Evolutionary conservation across 2,113 vertebrate species (phyloP), one percentile per base, ranked within the genome.

Genomic region (Mungos mungo): DNA sequence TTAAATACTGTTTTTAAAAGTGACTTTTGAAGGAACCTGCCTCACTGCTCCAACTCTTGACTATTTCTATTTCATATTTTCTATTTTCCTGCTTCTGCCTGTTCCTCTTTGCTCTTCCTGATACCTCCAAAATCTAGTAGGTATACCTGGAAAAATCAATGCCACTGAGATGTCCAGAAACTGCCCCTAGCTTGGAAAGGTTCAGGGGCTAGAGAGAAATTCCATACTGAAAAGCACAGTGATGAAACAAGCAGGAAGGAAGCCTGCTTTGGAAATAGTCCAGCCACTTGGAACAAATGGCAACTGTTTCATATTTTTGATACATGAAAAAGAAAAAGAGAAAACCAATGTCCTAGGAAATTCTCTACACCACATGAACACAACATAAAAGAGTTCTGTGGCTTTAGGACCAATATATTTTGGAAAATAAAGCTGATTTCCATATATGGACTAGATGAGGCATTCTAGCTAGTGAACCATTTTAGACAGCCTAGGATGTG

Each of bases 401-500:
- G 35, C 18, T 86, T 89, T 41, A 89, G 33, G 57, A 93, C 81
- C 80, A 90, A 69, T 31, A 35, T 25, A 74, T 25, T 93, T 90
- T 35, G 96, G 41, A 96, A 96, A 88, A 94, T 33, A 81, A 83
- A 95, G 41, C 45, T 95, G 72, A 66, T 85, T 90, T 91, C 71
- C 33, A 81, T 14, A 57, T 18, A 41, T 3, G 60, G 35, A 65
- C 8, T n/a, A 88, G 31, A 77, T 54, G 18, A 50, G 6, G 21
- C 50, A 96, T 87, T 96, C 60, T 71, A 79, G 63, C 31, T 54
- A 72, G 21, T 68, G 29, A 85, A 45, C 25, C 31, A 94, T 41
- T 57, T 85, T 74, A 74, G 41, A 80, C 80, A 93, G 14, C 33
- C 66, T 18, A 71, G 47, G 74, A 80, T 80, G 23, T 65, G 10